Base-by-base conservation (phyloP, 1,140 invertebrate genomes). In the Macrostomum lignano region DNA sequence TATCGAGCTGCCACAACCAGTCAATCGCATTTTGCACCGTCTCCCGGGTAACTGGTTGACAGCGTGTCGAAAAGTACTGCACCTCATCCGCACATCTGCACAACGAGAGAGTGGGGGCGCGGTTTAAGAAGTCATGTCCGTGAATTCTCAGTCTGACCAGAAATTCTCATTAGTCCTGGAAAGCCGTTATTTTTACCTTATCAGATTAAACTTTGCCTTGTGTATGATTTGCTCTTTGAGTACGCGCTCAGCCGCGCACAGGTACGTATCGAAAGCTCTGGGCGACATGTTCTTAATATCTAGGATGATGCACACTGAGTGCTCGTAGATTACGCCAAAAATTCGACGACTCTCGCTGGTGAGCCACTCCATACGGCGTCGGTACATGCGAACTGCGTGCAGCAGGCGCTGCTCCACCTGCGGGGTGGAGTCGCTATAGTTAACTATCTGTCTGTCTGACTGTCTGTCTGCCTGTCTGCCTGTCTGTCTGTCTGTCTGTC, bases 261-360 rank as follows among this genome's bases (percentile, higher is more conserved):
- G 42, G 26, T 51, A 58, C 35, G 52, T 48, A 36, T 53, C 46
- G 46, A 56, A 55, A 39, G 49, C 46, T 25, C 51, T 42, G 4
- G 46, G 44, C 11, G 48, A 48, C 40, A 49, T 45, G 17, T 47
- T 54, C 25, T 46, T 43, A 19, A 52, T 48, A 36, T 56, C 53
- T 21, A 56, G 33, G 3, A 58, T 46, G 36, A 58, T 46, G 5
- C 44, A 46, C 11, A 55, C 35, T 15, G 43, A 40, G 24, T 44
- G 46, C 37, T 56, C 53, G 35, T 52, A 45, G 22, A 58, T 47
- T 6, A 56, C 46, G 13, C 55, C 55, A 47, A 58, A 58, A 13
- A 54, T 29, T 4, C 53, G 43, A 9, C 55, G 37, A 36, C 52
- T 55, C 24, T 54, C 53, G n/a, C 47, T 43, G 0, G 49, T 56